phyloP scores from a whole-genome alignment of 1,140 invertebrate species.

The Drosophila oshimai region DNA sequence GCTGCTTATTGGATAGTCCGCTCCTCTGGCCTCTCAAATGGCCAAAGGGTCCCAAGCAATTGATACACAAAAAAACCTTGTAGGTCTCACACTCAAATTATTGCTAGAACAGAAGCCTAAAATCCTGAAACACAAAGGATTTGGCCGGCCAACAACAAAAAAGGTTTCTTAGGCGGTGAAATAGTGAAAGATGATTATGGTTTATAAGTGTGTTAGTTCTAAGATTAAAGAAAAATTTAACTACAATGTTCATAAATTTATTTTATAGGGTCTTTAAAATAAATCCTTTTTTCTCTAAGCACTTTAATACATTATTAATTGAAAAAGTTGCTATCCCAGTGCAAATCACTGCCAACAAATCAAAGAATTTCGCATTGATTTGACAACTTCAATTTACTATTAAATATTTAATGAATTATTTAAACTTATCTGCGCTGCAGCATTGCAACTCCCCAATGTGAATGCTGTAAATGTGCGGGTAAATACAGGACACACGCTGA shows the following conservation, averaged over 20 bases:
- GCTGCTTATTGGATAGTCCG: conserved; percentile 61
- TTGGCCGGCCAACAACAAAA: neutral
- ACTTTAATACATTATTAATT: neutral
- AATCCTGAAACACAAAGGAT: neutral
- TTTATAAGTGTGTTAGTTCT: neutral
- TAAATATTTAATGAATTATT: conserved; percentile 36
- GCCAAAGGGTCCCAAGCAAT: conserved; percentile 28
- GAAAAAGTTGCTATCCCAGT: neutral
- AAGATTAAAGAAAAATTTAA: neutral
- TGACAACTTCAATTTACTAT: conserved; percentile 36
- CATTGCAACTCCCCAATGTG: neutral
- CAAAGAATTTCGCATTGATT: conserved; percentile 19
- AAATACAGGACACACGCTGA: conserved; percentile 24
- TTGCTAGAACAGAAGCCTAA: neutral
- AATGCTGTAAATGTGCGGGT: conserved; percentile 19
- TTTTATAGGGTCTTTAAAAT: too few relatives aligned
- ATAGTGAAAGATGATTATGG: neutral
- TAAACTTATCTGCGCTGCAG: conserved; percentile 13
- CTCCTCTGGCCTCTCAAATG: neutral
- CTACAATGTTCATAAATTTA: neutral
- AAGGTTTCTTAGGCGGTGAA: neutral
- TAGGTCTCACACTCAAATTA: conserved; percentile 33
- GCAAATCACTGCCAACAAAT: conserved; percentile 17
- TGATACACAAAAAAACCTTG: conserved; percentile 32
- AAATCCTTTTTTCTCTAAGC: neutral